Percentiles rank a stretch among this genome's conserved stretches.
Conservation (phyloP, 2,888 invertebrate species). For the Lepidochrysops patricia region DNA sequence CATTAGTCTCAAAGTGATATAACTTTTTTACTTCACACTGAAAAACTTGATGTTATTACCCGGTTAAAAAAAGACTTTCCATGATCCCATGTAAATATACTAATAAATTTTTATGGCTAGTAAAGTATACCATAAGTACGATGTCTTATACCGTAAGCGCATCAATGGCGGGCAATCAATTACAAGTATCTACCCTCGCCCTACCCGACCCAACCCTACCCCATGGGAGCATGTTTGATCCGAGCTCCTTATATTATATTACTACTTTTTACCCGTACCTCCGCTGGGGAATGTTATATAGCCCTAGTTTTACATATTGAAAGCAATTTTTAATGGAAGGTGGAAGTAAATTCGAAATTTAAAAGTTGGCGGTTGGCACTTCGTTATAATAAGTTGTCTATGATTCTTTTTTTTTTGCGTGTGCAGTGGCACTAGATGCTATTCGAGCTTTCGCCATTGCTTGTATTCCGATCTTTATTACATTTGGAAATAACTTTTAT, state of each 20-base stretch:
- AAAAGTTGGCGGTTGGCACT: background rate
- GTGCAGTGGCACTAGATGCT: no score
- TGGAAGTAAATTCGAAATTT: background rate
- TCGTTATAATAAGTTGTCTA: background rate
- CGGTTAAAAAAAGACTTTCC: background rate
- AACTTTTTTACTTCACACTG: background rate
- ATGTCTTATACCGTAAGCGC: conserved; percentile 24
- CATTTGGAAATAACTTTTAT: no score
- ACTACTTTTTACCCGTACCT: conserved; percentile 10
- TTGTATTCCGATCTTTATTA: no score
- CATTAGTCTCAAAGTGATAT: no score
- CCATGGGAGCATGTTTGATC: conserved; percentile 24
- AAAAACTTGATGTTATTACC: background rate
- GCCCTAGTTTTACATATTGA: conserved; percentile 12
- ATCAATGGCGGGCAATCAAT: conserved; percentile 52
- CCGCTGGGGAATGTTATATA: conserved; percentile 9
- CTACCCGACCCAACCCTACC: conserved; percentile 21
- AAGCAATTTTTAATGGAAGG: conserved; percentile 2
- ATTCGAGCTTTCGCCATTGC: no score
- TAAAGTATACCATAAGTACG: conserved; percentile 15
- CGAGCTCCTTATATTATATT: conserved; percentile 18
- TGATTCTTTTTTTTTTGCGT: background rate
- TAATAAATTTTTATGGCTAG: conserved; percentile 5
- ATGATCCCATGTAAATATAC: background rate
- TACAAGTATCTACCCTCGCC: conserved; percentile 26